Evolutionary conservation across 2,888 invertebrate genomes (phyloP).

Genomic region (Scrobipalpa costella): DNA sequence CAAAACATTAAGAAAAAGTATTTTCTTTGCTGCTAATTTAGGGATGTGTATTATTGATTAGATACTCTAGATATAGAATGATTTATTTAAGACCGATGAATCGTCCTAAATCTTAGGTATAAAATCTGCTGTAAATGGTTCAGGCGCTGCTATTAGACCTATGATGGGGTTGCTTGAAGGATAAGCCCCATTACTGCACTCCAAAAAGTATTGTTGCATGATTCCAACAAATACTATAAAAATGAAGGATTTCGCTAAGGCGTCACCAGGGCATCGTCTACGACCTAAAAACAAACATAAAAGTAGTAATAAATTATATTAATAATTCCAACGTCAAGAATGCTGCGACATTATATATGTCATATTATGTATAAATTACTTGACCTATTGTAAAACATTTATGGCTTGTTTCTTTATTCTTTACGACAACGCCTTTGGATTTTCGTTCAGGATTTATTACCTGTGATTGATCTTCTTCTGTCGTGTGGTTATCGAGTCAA

Average conservation of each 20-base stretch:
- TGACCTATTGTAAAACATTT: no score
- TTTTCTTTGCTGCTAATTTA: no score
- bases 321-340: neutral
- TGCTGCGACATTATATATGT: neutral
- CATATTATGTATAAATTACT: no score
- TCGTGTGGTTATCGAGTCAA: no score
- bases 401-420: no score
- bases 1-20: no score
- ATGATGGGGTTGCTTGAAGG: constrained; percentile 57
- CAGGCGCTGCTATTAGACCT: constrained; percentile 60
- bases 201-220: constrained; percentile 74
- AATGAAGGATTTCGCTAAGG: constrained; percentile 81
- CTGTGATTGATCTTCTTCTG: no score
- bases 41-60: no score
- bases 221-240: constrained; percentile 82
- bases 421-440: no score
- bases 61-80: no score
- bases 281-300: constrained; percentile 73
- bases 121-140: constrained; percentile 58
- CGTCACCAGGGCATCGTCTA: constrained; percentile 84
- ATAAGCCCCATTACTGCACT: constrained; percentile 52
- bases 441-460: no score
- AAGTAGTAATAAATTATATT: neutral
- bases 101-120: constrained; percentile 33
- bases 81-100: no score